Percentiles rank a stretch among this genome's conserved stretches.
Evolutionary conservation across 1,140 invertebrate species (phyloP).

Genomic region (Drosophila busckii): DNA sequence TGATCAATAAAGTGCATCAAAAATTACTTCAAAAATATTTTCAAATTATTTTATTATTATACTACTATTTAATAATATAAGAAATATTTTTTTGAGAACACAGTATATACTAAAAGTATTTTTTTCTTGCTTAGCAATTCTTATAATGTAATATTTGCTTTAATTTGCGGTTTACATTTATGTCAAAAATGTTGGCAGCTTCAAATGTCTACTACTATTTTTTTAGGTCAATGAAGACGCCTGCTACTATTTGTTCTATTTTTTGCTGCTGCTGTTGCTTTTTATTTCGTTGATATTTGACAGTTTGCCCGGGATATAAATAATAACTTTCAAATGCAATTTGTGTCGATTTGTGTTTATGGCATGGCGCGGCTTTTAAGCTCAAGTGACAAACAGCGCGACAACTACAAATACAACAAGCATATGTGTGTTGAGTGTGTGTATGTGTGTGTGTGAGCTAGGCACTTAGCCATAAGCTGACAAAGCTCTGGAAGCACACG

Average conservation of each 20-base stretch:
- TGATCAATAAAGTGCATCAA: too few relatives aligned
- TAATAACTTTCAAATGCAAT: conserved; percentile 72
- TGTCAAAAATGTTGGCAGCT: too few relatives aligned
- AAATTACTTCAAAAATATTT: too few relatives aligned
- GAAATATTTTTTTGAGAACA: too few relatives aligned
- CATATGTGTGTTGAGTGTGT: conserved; percentile 11
- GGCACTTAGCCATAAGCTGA: conserved; percentile 23
- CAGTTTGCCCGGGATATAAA: conserved; percentile 54
- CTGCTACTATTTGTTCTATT: background rate
- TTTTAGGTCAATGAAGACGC: conserved; percentile 24
- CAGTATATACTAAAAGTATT: too few relatives aligned
- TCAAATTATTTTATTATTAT: too few relatives aligned
- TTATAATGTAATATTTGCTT: too few relatives aligned
- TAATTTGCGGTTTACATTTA: too few relatives aligned
- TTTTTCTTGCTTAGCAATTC: too few relatives aligned
- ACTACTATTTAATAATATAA: too few relatives aligned
- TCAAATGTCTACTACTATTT: background rate
- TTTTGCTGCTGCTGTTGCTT: conserved; percentile 11
- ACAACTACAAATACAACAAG: conserved; percentile 6
- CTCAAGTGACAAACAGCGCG: conserved; percentile 32
- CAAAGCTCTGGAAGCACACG: too few relatives aligned
- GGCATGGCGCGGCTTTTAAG: conserved; percentile 34
- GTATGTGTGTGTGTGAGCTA: background rate
- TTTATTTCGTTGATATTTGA: conserved; percentile 21
- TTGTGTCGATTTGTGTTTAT: conserved; percentile 64